A percentile compares a stretch with the other conserved stretches of the same genome.
These are phyloP conservation scores for Boloria euphrosyne DNA, from an alignment of 2,888 invertebrate species.

Conservation along the genomic window DNA sequence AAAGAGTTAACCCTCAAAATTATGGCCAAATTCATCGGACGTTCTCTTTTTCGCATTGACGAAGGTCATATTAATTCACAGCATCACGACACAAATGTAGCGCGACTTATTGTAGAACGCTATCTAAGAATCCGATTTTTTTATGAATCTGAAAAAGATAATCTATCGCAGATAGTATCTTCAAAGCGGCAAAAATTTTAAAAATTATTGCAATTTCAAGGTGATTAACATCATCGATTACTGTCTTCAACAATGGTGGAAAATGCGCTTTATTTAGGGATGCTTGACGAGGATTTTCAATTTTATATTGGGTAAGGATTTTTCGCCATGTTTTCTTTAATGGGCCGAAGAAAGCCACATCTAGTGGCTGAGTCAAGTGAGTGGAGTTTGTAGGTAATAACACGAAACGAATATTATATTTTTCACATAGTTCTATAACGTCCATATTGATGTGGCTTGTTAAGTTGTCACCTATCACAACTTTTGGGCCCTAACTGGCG, in stretches of 20 bases:
- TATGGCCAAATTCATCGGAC: too few species aligned
- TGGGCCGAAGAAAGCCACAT: conserved; percentile 41
- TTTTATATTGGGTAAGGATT: conserved; percentile 39
- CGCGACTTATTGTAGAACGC: too few species aligned
- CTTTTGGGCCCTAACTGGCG: conserved; percentile 33
- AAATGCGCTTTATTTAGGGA: conserved; percentile 41
- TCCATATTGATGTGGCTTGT: conserved; percentile 40
- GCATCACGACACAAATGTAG: too few species aligned
- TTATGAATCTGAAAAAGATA: too few species aligned
- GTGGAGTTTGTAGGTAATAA: conserved; percentile 41
- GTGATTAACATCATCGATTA: conserved; percentile 9
- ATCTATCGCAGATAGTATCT: too few species aligned
- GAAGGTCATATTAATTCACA: too few species aligned
- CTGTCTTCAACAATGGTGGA: conserved; percentile 35
- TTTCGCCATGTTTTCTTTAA: conserved; percentile 40
- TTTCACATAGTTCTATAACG: conserved; percentile 33
- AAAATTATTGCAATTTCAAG: too few species aligned
- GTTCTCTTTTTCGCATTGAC: too few species aligned
- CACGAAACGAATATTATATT: conserved; percentile 36
- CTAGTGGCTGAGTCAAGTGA: conserved; percentile 39
- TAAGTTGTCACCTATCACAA: conserved; percentile 40
- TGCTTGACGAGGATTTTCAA: conserved; percentile 36
- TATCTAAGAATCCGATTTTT: too few species aligned
- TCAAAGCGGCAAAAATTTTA: too few species aligned
- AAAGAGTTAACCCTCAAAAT: too few species aligned